Percentiles rank a stretch among this genome's conserved stretches.
Evolutionary conservation across 2,113 vertebrate species (phyloP).

Genomic region (Redunca redunca): DNA sequence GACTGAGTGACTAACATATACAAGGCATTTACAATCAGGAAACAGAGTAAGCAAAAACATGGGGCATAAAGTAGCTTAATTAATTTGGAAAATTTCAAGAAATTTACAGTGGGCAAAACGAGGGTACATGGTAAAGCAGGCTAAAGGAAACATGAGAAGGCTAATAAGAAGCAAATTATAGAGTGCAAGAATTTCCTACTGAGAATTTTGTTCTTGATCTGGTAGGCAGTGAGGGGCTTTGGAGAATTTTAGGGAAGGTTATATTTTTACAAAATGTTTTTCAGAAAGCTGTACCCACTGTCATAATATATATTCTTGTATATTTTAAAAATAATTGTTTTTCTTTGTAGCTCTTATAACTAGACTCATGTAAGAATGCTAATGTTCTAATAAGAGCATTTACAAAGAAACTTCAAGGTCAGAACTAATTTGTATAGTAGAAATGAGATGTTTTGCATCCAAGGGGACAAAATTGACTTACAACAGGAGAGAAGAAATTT

Average conservation of each 20-base stretch:
- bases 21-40: background rate
- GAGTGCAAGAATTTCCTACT: background rate
- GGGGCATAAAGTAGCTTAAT: background rate
- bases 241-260: background rate
- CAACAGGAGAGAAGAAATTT: background rate
- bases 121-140: background rate
- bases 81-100: background rate
- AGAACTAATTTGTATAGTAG: background rate
- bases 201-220: background rate
- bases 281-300: background rate
- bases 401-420: background rate
- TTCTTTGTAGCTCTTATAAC: background rate
- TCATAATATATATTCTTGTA: background rate
- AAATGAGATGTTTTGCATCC: background rate
- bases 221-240: background rate
- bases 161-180: background rate
- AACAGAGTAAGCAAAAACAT: background rate
- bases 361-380: background rate
- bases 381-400: background rate
- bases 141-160: background rate
- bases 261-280: background rate
- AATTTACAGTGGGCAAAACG: background rate
- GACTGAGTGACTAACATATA: background rate
- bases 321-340: background rate
- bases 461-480: background rate